Conservation (phyloP, 2,113 vertebrate species). For the Dromas ardeola region DNA sequence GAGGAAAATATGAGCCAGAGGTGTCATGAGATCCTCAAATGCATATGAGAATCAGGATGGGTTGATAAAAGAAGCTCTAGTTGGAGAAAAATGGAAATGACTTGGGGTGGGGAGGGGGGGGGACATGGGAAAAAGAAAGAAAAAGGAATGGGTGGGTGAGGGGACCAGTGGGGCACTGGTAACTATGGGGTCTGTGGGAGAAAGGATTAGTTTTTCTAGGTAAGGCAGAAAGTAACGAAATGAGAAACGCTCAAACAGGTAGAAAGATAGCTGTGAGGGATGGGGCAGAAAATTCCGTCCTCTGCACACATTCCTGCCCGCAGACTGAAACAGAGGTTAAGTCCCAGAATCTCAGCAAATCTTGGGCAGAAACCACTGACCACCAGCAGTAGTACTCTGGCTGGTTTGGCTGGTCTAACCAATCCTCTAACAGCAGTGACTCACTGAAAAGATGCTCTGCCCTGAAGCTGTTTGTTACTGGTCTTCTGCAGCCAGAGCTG, state of each 20-base stretch:
- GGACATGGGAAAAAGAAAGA: too few species aligned
- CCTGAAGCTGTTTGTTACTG: not conserved
- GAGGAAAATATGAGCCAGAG: not conserved
- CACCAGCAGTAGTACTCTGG: not conserved
- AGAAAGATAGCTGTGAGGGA: not conserved
- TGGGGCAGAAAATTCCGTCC: not conserved
- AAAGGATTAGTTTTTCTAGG: not conserved
- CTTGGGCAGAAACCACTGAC: not conserved
- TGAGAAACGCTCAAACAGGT: accelerated
- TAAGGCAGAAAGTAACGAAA: not conserved
- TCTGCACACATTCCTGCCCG: not conserved
- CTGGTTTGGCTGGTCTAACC: not conserved
- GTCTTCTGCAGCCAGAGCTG: not conserved
- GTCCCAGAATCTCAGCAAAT: not conserved
- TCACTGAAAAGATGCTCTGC: not conserved
- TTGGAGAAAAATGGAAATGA: not conserved
- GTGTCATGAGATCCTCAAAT: not conserved
- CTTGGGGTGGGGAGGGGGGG: too few species aligned
- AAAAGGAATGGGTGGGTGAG: not conserved
- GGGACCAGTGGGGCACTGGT: not conserved
- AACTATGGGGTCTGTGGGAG: not conserved
- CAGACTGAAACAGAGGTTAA: not conserved
- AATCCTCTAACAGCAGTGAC: not conserved
- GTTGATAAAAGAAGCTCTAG: not conserved
- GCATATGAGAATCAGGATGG: not conserved